Evolutionary conservation across 2,888 invertebrate genomes (phyloP), one percentile per base, ranked within the genome.

Genomic region (Gnatocerus cornutus): DNA sequence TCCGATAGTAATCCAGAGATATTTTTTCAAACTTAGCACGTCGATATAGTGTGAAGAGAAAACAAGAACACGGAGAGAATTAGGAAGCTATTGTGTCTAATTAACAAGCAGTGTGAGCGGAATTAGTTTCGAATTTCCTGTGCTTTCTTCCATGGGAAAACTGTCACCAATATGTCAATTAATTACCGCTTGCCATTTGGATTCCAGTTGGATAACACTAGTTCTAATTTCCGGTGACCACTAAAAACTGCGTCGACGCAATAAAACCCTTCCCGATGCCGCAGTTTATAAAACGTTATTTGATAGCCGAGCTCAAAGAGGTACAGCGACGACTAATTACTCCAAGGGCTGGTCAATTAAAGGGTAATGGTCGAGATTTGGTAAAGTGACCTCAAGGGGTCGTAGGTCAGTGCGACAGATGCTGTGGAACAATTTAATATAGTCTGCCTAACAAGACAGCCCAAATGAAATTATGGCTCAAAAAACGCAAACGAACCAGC

Each of bases 341-440:
- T 77, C 78, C 74, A 75, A 77, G 79, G 77, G 76, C 77, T 69
- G 74, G 79, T 79, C 78, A 79, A 80, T 79, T 81, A 78, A 76
- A 68, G 71, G 74, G 61, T 76, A 79, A 78, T 76, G 73, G 73
- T 69, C 74, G 74, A 78, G 79, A 79, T 80, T 79, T 75, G 74
- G 76, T 73, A 73, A 76, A 77, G 74, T 72, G 78, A 76, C 76
- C 78, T 76, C 74, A 55, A 69, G 71, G 75, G 73, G 70, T 74
- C 74, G 68, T 74, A 74, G 77, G 75, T 73, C 74, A 74, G 71
- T 72, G 69, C 70, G 71, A 55, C 74, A 77, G 77, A 75, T 77
- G 76, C 71, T 43, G 56, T 50, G 27, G 45, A 45, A 55, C 65
- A 61, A 61, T 62, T 55, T 66, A 55, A 50, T 66, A 46, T 50